Percentiles rank a stretch among this genome's conserved stretches.
phyloP scores from a whole-genome alignment of 2,888 invertebrate species.

The Anticlea derivata region DNA sequence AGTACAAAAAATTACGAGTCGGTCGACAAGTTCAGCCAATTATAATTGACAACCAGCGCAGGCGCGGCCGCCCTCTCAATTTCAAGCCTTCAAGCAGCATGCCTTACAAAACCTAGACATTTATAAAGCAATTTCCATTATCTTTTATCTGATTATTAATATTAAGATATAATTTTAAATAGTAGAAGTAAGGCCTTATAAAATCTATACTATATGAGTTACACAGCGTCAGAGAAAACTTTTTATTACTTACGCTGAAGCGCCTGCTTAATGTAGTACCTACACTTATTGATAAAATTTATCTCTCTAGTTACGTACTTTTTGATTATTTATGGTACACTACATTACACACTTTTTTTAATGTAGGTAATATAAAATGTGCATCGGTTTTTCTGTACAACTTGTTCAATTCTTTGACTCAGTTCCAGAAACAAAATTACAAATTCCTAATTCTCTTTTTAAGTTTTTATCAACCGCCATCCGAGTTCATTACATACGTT shows the following conservation, averaged over 20 bases:
- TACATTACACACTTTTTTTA: too few species aligned
- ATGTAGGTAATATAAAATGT: not conserved
- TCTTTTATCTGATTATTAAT: not conserved
- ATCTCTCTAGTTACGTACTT: too few species aligned
- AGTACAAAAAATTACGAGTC: conserved; percentile 71
- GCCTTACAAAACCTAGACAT: conserved; percentile 21
- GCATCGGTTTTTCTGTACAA: conserved; percentile 7
- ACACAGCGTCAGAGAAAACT: too few species aligned
- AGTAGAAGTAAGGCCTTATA: not conserved
- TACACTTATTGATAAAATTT: too few species aligned
- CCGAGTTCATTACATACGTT: conserved; percentile 75
- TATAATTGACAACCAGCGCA: conserved; percentile 81
- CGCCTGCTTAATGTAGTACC: too few species aligned
- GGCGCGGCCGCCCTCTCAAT: conserved; percentile 70
- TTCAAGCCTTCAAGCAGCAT: conserved; percentile 58
- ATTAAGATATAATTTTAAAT: conserved; percentile 1
- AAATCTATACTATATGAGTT: too few species aligned
- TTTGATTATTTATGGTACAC: too few species aligned
- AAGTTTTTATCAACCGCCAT: conserved; percentile 69
- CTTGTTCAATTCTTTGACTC: conserved; percentile 17
- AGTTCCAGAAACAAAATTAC: conserved; percentile 30
- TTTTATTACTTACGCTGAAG: too few species aligned
- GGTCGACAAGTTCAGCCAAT: conserved; percentile 83
- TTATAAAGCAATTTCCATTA: not conserved
- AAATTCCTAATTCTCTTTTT: conserved; percentile 44